These are phyloP conservation scores for Phortica magna DNA, from an alignment of 2,888 invertebrate species.

Conservation along the genomic window DNA sequence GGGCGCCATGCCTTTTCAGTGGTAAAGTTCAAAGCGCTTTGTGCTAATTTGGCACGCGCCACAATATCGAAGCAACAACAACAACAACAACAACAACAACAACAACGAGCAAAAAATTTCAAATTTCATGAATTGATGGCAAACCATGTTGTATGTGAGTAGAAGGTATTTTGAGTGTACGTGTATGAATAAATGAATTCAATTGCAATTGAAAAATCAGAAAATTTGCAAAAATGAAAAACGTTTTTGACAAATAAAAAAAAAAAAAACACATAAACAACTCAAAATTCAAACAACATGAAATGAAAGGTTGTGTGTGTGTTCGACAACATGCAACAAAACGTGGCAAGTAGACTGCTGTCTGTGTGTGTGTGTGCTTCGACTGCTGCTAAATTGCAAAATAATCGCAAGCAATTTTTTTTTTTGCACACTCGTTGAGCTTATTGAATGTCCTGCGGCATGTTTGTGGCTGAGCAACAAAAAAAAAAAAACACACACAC, in stretches of 20 bases:
- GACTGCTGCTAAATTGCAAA: conserved; percentile 63
- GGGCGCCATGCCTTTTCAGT: not conserved
- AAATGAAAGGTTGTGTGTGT: conserved; percentile 11
- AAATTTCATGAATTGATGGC: not conserved
- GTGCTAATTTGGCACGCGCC: conserved; percentile 71
- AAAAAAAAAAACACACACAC: not conserved
- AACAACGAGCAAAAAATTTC: not conserved
- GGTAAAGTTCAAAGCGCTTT: conserved; percentile 60
- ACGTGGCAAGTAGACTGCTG: not conserved
- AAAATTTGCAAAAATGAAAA: conserved; percentile 24
- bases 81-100: not conserved
- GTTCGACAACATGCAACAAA: not conserved
- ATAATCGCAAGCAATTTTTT: conserved; percentile 66
- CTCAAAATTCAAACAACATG: conserved; percentile 16
- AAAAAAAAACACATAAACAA: conserved; percentile 40
- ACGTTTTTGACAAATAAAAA: conserved; percentile 20
- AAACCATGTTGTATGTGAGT: not conserved
- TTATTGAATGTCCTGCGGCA: conserved; percentile 57
- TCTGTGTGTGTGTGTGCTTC: not conserved
- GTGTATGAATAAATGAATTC: conserved; percentile 67
- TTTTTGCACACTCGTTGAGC: conserved; percentile 28
- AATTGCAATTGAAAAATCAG: conserved; percentile 64
- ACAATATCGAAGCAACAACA: conserved; percentile 23
- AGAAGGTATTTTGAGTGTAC: conserved; percentile 45
- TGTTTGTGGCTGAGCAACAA: conserved; percentile 54